Base-by-base conservation (phyloP, 2,113 vertebrate genomes). In the Chlamydotis undulata region DNA sequence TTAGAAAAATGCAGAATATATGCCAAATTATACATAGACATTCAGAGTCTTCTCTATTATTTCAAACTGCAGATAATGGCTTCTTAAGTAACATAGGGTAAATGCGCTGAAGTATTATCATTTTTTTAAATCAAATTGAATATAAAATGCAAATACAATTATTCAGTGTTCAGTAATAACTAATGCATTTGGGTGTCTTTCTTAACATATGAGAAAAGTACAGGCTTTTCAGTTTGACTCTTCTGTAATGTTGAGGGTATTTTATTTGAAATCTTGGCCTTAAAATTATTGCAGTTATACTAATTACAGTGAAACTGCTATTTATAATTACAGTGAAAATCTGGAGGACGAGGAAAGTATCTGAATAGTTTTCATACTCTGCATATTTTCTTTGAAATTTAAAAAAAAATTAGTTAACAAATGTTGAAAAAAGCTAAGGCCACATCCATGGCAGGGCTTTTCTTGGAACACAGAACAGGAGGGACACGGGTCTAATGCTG, bases 61-160 rank as follows among this genome's bases (percentile, higher is more conserved):
- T 96, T 83, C 59, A 79, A 91, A 77, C 59, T 74, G 56, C 6
- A 75, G 85, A 67, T 90, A 90, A 90, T 94, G 57, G 50, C 52
- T 93, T 89, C 74, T 87, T 86, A 91, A 74, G n/a, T 77, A 94
- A 78, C 5, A 6, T 69, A 76, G 11, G 10, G 49, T 71, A 87
- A 89, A 76, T 61, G 75, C 50, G 31, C 45, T 82, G 26, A 69
- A 82, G n/a, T 55, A 73, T 28, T 67, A n/a, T 55, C 4, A 45
- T 69, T 90, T 87, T 28, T 6, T 23, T 77, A 89, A 93, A 93
- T 89, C n/a, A 64, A 89, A 87, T 69, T 83, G 57, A 93, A 69
- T 73, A 76, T 4, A 2, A 90, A 73, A 93, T 88, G 79, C 53
- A 95, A 96, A 95, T 87, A 91, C 17, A 91, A 79, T 79, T 81